Evolutionary conservation across 2,888 invertebrate genomes (phyloP).

Genomic region (Chloroclysta siterata): DNA sequence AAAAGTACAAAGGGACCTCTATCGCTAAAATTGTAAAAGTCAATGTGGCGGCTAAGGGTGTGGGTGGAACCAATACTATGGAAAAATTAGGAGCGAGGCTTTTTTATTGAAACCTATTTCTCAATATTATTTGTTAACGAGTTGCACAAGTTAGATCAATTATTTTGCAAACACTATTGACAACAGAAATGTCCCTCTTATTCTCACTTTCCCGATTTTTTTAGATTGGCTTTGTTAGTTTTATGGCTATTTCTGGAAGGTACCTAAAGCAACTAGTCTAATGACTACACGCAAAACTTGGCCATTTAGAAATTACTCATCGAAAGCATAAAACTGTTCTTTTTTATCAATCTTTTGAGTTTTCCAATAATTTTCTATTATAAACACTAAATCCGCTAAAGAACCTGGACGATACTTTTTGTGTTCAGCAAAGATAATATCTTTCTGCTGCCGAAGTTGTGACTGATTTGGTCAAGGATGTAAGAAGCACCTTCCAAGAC

Average conservation of each 20-base stretch:
- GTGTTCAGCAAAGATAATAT: neutral
- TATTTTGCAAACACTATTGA: no score
- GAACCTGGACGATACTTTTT: neutral
- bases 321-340: neutral
- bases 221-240: neutral
- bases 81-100: neutral
- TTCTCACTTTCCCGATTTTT: no score
- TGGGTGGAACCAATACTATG: neutral
- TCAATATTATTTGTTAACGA: neutral
- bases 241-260: no score
- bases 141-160: neutral
- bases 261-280: no score
- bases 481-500: slow-evolving; percentile 43
- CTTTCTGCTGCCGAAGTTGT: neutral
- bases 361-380: no score
- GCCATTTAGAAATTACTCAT: neutral
- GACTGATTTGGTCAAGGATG: slow-evolving; percentile 32
- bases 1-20: neutral
- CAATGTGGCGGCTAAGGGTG: neutral
- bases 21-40: neutral
- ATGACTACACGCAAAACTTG: no score
- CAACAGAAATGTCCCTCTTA: no score
- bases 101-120: neutral
- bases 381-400: no score
- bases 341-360: no score